These are phyloP conservation scores for Hoplostethus mediterraneus DNA, from an alignment of 2,797 vertebrate genomes.

Conservation along the genomic window DNA sequence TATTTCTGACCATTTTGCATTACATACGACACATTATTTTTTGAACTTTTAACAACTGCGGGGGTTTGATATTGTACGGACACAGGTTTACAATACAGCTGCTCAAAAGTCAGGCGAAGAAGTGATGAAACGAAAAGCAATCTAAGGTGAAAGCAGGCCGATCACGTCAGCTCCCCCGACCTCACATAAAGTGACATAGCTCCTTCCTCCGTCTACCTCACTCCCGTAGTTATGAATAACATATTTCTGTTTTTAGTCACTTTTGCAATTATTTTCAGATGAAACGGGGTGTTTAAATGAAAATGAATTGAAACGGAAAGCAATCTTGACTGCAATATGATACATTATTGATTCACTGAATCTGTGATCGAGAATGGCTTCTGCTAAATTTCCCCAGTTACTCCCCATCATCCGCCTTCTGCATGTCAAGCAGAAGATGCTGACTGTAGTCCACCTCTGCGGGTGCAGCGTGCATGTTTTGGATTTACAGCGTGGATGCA, in stretches of 20 bases:
- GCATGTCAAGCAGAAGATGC: constrained; percentile 64
- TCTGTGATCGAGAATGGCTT: constrained; percentile 61
- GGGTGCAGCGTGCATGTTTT: constrained; percentile 43
- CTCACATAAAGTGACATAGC: constrained; percentile 12
- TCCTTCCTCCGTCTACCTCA: constrained; percentile 10
- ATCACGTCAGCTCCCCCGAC: constrained; percentile 8
- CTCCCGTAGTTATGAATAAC: constrained; percentile 50
- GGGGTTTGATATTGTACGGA: background rate
- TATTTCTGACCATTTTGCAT: constrained; percentile 1
- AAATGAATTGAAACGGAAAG: constrained; percentile 71
- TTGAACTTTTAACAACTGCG: background rate
- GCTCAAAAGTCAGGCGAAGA: constrained; percentile 23
- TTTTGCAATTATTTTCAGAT: constrained; percentile 62
- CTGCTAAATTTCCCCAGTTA: constrained; percentile 72
- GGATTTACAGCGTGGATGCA: constrained; percentile 36
- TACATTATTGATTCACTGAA: constrained; percentile 72
- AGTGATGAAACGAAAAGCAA: constrained; percentile 56
- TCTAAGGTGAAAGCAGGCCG: constrained; percentile 14
- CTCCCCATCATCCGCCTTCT: constrained; percentile 42
- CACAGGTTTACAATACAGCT: constrained; percentile 10
- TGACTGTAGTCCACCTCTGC: constrained; percentile 42
- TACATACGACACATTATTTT: background rate
- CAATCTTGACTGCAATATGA: constrained; percentile 64
- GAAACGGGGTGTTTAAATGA: constrained; percentile 59
- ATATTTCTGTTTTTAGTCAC: constrained; percentile 46